These are phyloP conservation scores for Philotrypesis tridentata DNA, from an alignment of 1,140 invertebrate genomes.

Conservation along the genomic window DNA sequence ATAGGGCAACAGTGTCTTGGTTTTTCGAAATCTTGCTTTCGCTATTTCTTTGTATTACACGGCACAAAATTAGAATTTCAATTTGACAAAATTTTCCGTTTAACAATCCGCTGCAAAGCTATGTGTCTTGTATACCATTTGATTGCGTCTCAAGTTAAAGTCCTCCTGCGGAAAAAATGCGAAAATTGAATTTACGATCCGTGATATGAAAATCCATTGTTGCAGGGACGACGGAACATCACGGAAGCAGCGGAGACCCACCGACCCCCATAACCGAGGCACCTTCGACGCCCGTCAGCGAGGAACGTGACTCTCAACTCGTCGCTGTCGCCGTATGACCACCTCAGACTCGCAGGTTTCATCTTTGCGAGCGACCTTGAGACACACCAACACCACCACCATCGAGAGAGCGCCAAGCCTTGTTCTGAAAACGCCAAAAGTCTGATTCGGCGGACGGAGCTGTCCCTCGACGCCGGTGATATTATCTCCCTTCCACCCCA, in stretches of 20 bases:
- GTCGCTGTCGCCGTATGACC: conserved; percentile 58
- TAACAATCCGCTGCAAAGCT: too few species aligned
- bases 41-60: too few species aligned
- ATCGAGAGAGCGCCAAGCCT: neutral
- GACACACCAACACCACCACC: too few species aligned
- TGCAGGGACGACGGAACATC: conserved; percentile 66
- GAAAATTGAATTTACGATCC: too few species aligned
- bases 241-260: conserved; percentile 65
- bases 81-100: too few species aligned
- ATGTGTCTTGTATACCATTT: too few species aligned
- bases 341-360: neutral
- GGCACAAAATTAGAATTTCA: too few species aligned
- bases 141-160: too few species aligned
- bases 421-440: conserved; percentile 9
- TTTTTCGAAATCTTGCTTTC: too few species aligned
- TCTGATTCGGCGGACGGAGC: conserved; percentile 8
- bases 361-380: neutral
- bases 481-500: neutral
- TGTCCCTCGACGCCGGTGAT: conserved; percentile 6
- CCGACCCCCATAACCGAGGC: conserved; percentile 71
- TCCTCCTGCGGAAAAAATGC: too few species aligned
- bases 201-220: too few species aligned
- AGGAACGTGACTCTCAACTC: conserved; percentile 61
- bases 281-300: conserved; percentile 68
- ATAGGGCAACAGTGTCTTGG: too few species aligned